These are phyloP conservation scores for Leptinotarsa undecemlineata DNA, from an alignment of 1,140 invertebrate species.

Conservation along the genomic window DNA sequence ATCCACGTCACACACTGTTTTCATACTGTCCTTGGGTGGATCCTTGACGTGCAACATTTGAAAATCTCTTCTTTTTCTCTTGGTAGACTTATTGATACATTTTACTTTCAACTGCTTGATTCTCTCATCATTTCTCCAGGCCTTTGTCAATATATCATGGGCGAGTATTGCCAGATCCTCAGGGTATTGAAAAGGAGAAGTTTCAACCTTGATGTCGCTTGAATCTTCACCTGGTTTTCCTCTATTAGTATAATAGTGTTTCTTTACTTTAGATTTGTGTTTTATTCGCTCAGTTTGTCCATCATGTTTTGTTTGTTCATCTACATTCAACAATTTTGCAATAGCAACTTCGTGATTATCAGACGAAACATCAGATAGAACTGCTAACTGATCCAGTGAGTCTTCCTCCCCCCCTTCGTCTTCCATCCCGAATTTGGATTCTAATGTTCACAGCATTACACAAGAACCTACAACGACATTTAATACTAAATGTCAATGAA, in stretches of 20 bases:
- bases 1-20: constrained; percentile 63
- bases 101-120: constrained; percentile 46
- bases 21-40: constrained; percentile 44
- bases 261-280: too few species aligned
- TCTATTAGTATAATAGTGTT: too few species aligned
- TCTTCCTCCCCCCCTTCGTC: neutral
- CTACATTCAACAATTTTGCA: neutral
- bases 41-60: constrained; percentile 48
- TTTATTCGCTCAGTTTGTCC: too few species aligned
- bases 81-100: constrained; percentile 43
- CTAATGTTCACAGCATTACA: too few species aligned
- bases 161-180: constrained; percentile 48
- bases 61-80: constrained; percentile 44
- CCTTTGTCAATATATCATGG: constrained; percentile 48
- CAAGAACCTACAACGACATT: too few species aligned
- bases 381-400: neutral
- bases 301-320: too few species aligned
- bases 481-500: too few species aligned
- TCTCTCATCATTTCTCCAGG: constrained; percentile 45
- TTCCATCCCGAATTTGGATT: neutral
- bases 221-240: too few species aligned
- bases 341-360: neutral
- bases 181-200: constrained; percentile 48
- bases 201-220: constrained; percentile 25
- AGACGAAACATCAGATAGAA: neutral